Base-by-base conservation (phyloP, 2,113 vertebrate species). In the Podilymbus podiceps region DNA sequence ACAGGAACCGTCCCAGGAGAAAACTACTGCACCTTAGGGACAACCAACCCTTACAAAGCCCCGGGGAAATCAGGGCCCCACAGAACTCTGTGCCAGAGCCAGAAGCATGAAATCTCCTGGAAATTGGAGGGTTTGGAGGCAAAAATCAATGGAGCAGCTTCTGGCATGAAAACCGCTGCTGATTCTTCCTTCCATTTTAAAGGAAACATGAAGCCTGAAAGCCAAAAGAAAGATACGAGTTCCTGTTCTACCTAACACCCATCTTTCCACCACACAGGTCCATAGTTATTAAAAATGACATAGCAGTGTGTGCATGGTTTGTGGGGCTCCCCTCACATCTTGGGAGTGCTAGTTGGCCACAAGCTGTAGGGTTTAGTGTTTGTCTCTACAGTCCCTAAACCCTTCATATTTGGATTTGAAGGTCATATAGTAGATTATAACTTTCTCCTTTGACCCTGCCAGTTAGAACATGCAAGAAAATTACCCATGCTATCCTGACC, bases 301-400 rank as follows among this genome's bases (percentile, higher is more conserved):
- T 2, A 69, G 22, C 23, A 38, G 16, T 6, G 2, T 49, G 16
- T 44, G 11, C 5, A 6, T 21, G 11, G 14, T 25, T 44, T 78
- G 28, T 49, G 19, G 22, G 14, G 31, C 15, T 31, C 27, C 21
- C 52, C 73, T 24, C 19, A 42, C 0, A 0, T 27, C 15, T 44
- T 47, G 27, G 31, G 25, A 83, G 30, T 35, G 24, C 6, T n/a
- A 35, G 11, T 0, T 78, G 71, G 30, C 35, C 42, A 52, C 42
- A 77, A 16, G 20, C 63, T 77, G 15, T 42, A 72, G 24, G 30
- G 19, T n/a, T 67, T 40, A 64, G 8, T 46, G 27, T 21, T 20
- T 63, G 77, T 55, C 22, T n/a, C 5, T 42, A 1, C 4, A 19
- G 33, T 7, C 12, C 22, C 11, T 15, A 47, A 12, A 15, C 15